Evolutionary conservation across 2,797 vertebrate species (phyloP).

Genomic region (Manis javanica): DNA sequence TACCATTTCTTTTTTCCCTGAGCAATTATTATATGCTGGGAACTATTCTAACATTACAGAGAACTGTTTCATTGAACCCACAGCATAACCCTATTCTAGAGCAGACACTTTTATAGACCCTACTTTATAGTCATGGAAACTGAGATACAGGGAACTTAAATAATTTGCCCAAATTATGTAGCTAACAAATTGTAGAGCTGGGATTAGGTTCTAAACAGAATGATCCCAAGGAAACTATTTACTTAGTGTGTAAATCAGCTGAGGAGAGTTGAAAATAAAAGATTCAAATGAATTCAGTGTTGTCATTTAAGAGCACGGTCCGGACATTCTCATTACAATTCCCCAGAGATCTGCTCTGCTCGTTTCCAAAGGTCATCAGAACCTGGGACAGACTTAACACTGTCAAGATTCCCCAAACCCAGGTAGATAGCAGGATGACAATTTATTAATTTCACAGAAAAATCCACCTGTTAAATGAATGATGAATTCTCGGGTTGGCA

Average conservation of each 20-base stretch:
- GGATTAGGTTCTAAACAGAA: background rate
- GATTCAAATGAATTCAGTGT: background rate
- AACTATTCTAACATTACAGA: background rate
- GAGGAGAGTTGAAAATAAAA: constrained; percentile 3
- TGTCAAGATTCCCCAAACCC: background rate
- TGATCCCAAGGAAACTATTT: background rate
- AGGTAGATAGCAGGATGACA: background rate
- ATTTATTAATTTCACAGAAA: background rate
- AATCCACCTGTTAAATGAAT: background rate
- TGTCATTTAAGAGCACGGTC: background rate
- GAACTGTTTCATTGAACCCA: background rate
- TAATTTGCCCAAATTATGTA: background rate
- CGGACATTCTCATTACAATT: background rate
- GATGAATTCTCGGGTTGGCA: background rate
- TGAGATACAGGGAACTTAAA: background rate
- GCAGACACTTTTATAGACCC: background rate
- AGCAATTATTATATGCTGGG: background rate
- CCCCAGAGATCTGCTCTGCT: background rate
- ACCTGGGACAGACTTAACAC: background rate
- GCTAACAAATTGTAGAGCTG: background rate
- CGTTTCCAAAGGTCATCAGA: background rate
- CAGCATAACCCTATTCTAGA: background rate
- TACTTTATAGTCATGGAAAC: background rate
- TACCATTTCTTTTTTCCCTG: background rate
- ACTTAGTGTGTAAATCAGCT: background rate